Evolutionary conservation across 1,140 invertebrate genomes (phyloP).

Genomic region (Neotoxoptera formosana): DNA sequence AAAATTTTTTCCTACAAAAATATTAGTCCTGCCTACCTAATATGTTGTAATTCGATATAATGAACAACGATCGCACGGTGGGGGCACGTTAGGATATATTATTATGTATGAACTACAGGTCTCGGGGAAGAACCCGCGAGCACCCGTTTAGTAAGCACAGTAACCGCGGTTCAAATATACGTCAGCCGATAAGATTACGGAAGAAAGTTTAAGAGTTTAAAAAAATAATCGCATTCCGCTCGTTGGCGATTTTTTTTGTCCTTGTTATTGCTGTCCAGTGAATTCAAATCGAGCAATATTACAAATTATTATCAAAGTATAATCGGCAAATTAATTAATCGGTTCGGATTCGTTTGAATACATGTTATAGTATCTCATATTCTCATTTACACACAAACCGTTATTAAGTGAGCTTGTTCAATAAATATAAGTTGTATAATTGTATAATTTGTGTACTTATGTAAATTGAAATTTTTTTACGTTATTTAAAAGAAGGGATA

Average conservation of each 20-base stretch:
- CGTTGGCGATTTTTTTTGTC: not conserved
- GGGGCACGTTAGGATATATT: not conserved
- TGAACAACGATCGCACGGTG: not conserved
- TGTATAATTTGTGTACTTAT: not conserved
- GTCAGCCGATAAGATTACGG: not conserved
- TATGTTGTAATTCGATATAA: not conserved
- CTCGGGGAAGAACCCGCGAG: not conserved
- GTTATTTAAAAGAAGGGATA: not conserved
- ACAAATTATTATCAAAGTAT: not conserved
- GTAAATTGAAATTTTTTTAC: not conserved
- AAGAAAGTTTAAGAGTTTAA: not conserved
- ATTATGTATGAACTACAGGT: not conserved
- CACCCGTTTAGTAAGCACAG: not conserved
- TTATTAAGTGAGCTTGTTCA: not conserved
- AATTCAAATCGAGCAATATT: not conserved
- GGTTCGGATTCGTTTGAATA: not conserved
- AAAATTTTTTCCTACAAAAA: not conserved
- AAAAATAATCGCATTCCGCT: not conserved
- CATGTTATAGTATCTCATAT: not conserved
- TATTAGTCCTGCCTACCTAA: not conserved
- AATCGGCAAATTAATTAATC: not conserved
- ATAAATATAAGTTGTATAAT: not conserved
- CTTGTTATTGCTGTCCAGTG: not conserved
- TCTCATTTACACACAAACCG: not conserved
- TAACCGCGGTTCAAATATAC: not conserved